phyloP scores from a whole-genome alignment of 2,888 invertebrate species.

The Eueremaeus valkanovi region DNA sequence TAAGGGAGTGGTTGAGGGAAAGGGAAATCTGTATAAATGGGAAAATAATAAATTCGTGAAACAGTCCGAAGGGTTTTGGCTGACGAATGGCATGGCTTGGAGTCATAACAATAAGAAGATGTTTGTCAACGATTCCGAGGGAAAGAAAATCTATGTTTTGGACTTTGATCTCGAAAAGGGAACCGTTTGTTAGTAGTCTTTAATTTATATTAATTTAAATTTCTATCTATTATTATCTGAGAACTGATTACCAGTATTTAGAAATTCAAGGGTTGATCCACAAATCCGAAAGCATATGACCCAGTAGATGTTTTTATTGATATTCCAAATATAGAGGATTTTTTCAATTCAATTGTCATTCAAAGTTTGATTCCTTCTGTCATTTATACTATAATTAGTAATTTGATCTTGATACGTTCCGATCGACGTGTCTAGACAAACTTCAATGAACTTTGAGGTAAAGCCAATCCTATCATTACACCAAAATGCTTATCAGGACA shows the following conservation, averaged over 20 bases:
- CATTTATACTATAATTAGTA: too few species aligned
- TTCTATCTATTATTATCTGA: slow-evolving; percentile 46
- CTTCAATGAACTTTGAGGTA: too few species aligned
- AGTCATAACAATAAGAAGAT: slow-evolving; percentile 64
- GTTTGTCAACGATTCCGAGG: slow-evolving; percentile 72
- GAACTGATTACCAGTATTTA: slow-evolving; percentile 33
- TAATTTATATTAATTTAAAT: background rate
- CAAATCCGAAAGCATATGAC: too few species aligned
- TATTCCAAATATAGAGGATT: too few species aligned
- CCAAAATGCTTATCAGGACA: too few species aligned
- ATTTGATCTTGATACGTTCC: too few species aligned
- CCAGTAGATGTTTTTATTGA: too few species aligned
- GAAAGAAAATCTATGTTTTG: slow-evolving; percentile 59
- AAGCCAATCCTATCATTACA: too few species aligned
- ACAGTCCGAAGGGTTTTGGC: background rate
- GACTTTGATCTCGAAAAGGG: slow-evolving; percentile 64
- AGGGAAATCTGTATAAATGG: background rate
- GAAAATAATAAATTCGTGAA: background rate
- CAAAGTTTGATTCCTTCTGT: too few species aligned
- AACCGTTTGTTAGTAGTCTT: slow-evolving; percentile 58
- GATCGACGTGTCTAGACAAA: too few species aligned
- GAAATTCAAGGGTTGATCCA: too few species aligned
- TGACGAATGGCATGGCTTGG: slow-evolving; percentile 72
- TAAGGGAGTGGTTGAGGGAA: slow-evolving; percentile 2
- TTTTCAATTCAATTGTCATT: too few species aligned